A percentile compares a stretch with the other conserved stretches of the same genome.
Conservation (phyloP, 2,113 vertebrate genomes). For the Zosterops pallidus region DNA sequence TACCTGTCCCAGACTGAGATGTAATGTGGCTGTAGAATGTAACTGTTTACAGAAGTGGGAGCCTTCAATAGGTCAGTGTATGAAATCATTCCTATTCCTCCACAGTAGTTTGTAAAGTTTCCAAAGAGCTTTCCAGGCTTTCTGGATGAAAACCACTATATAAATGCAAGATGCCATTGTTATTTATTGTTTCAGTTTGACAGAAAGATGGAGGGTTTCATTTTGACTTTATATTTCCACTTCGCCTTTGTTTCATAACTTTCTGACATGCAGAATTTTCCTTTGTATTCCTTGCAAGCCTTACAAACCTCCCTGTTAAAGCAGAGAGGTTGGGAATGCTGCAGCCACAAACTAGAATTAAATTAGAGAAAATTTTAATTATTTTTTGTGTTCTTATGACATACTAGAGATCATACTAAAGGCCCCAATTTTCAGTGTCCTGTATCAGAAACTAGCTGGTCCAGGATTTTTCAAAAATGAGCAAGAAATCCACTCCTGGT, state of each 20-base stretch:
- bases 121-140: slow-evolving; percentile 47
- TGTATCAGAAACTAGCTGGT: background rate
- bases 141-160: slow-evolving; percentile 49
- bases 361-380: background rate
- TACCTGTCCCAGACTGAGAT: slow-evolving; percentile 34
- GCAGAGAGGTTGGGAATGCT: background rate
- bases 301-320: background rate
- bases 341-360: background rate
- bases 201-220: slow-evolving; percentile 72
- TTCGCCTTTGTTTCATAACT: slow-evolving; percentile 63
- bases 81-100: slow-evolving; percentile 51
- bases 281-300: background rate
- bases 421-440: background rate
- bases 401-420: background rate
- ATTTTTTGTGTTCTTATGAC: background rate
- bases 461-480: background rate
- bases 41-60: slow-evolving; percentile 33
- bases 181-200: slow-evolving; percentile 69
- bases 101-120: slow-evolving; percentile 64
- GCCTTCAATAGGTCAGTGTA: slow-evolving; percentile 9
- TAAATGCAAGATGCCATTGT: slow-evolving; percentile 61
- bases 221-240: slow-evolving; percentile 65
- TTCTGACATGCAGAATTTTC: slow-evolving; percentile 33
- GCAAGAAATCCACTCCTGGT: background rate
- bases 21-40: slow-evolving; percentile 20